Percentiles rank a stretch among this genome's conserved stretches.
Evolutionary conservation across 53 echinoderm and acorn worm genomes (phyloP).

Genomic region (Antedon mediterranea): DNA sequence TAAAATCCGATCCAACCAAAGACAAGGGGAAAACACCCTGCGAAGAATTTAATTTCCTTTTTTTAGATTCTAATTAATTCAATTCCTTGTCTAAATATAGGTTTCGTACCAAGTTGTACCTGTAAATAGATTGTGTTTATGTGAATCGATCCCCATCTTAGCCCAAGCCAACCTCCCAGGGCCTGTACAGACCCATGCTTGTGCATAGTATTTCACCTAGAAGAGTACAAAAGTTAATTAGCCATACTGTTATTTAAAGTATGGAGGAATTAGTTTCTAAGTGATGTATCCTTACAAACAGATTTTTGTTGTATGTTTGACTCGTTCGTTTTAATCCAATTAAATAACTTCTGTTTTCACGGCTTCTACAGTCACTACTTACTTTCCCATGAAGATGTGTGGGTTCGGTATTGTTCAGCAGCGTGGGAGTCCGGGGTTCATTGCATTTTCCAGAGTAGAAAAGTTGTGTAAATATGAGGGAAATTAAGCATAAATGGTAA

Average conservation of each 20-base stretch:
- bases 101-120: neutral
- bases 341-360: neutral
- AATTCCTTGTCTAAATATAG: neutral
- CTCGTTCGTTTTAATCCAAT: neutral
- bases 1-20: neutral
- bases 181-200: neutral
- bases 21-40: neutral
- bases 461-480: neutral
- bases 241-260: neutral
- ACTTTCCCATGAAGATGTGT: neutral
- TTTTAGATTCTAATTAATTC: neutral
- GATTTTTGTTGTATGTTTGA: neutral
- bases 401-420: neutral
- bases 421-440: neutral
- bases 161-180: neutral
- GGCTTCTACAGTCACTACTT: neutral
- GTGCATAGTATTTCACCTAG: neutral
- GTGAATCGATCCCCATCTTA: neutral
- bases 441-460: neutral
- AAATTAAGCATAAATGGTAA: neutral
- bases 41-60: neutral
- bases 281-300: neutral
- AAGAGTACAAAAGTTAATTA: neutral
- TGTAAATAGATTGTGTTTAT: neutral
- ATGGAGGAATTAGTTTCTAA: too few relatives aligned